Base-by-base conservation (phyloP, 1,140 invertebrate genomes). In the Aphidius ervi region DNA sequence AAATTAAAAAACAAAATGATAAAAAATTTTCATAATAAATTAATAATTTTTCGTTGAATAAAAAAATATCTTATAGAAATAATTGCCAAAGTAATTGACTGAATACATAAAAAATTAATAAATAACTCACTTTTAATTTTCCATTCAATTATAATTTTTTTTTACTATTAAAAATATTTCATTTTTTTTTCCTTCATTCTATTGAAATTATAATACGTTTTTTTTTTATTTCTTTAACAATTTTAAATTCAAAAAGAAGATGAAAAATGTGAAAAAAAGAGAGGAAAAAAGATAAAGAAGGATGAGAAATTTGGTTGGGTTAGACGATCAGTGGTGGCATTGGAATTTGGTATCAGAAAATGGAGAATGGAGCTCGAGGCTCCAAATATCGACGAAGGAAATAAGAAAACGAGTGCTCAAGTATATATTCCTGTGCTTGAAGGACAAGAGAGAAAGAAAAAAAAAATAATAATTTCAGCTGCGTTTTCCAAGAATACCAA, bases 321-420 rank as follows among this genome's bases (percentile, higher is more conserved):
- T 31, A 31, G 23, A 31, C 23, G 23, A 31, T 31, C 23, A 31
- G 23, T 31, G 23, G 23, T 31, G 23, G 23, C 23, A 31, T 31
- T 31, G 23, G 23, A 31, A 31, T 31, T 31, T 31, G 23, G 23
- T 31, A 31, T 45, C 46, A 20, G 43, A 46, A 62, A 47, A 62
- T 62, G 53, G 57, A 42, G 60, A 62, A 62, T 62, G 55, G 37
- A 56, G 47, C 53, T 31, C 4, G 23, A 31, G 23, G 23, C 23
- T 3, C 23, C 23, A 31, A 31, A 31, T 31, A 31, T 31, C 23
- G 23, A 31, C 23, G 23, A 31, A 1, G 23, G 1, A 31, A 31
- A 31, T 31, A 31, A 31, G 23, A 31, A 31, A 31, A 31, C 23
- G 23, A 31, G 23, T 31, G 4, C 4, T 31, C 23, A 31, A 31